Base-by-base conservation (phyloP, 2,797 vertebrate species). In the Notamacropus eugenii region DNA sequence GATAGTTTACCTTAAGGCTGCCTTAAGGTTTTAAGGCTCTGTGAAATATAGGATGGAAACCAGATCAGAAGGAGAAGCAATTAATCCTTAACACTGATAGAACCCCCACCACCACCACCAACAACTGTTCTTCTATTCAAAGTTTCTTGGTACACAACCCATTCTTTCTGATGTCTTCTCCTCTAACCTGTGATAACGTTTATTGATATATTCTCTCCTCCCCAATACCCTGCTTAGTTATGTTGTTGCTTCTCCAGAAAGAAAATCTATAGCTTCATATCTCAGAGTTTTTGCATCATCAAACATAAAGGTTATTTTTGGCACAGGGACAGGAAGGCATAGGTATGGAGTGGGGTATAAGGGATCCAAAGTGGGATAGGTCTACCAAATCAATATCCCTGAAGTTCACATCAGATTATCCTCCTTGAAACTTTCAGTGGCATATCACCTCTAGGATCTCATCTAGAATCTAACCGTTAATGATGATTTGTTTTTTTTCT, bases 401-500 rank as follows among this genome's bases (percentile, higher is more conserved):
- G n/a, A 67, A n/a, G 34, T n/a, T 5, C 4, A 74, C 19, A 40
- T 74, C n/a, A 74, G 16, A 40, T 8, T 74, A 5, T 22, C 19
- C 16, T 67, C 62, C n/a, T 40, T 74, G n/a, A 74, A 74, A 40
- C 67, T 74, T 67, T n/a, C 62, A 67, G 34, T 74, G 67, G n/a
- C 0, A 22, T 74, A 40, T 74, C 67, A 74, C 16, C n/a, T 74
- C 67, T 74, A 74, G 19, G 6, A 40, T 74, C 34, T 74, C n/a
- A 40, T 40, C 5, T n/a, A 16, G 31, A 19, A 67, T 67, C n/a
- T n/a, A 67, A 9, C 50, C 56, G 92, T 52, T 52, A 52, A 52
- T 52, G 52, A 52, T 19, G 27, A 90, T 50, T 0, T 0, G 55
- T 40, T 92, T 97, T 98, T 96, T 40, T 74, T 74, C 95, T 98